Evolutionary conservation across 2,797 vertebrate species (phyloP), one percentile per base, ranked within the genome.

Genomic region (Buceros bicornis): DNA sequence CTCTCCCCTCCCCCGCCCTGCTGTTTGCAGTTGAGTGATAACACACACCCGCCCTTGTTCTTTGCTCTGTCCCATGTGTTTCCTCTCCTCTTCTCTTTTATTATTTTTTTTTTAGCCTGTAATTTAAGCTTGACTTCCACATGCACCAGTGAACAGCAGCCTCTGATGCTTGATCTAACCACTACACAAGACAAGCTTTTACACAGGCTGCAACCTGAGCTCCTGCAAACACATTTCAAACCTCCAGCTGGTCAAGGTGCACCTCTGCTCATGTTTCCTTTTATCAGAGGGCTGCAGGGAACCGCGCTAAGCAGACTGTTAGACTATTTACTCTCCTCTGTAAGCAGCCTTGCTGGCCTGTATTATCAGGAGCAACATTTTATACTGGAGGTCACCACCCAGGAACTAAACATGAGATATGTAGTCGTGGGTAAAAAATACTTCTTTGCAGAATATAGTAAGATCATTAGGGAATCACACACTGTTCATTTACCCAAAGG

Each of bases 201-300:
- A 74, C 51, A 26, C 60, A 82, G 80, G 35, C 60, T 93, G 97
- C 93, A 96, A 97, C 86, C 74, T 74, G 93, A 97, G 89, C 93
- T 96, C 87, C 72, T 69, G 84, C 61, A 94, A 95, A 91, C 91
- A 92, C 37, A 81, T 64, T 91, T 82, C n/a, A 42, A 79, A 85
- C 69, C 67, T 95, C 91, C 83, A 93, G 82, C 89, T 89, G 88
- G 95, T 88, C 92, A 95, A 95, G 94, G 94, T 86, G 89, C 93
- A 91, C 66, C 80, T 87, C 93, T 78, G 87, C 94, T 95, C 84
- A n/a, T 51, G 9, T 94, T 95, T 88, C 90, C 56, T 73, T 95
- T 83, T 61, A 69, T 91, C 77, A 81, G 47, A 86, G 62, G 51
- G 64, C 81, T 91, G 74, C 67, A 89, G 69, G 69, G 62, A 40